Percentiles rank a stretch among this genome's conserved stretches.
Conservation (phyloP, 2,888 invertebrate genomes). For the Aplocera efformata region DNA sequence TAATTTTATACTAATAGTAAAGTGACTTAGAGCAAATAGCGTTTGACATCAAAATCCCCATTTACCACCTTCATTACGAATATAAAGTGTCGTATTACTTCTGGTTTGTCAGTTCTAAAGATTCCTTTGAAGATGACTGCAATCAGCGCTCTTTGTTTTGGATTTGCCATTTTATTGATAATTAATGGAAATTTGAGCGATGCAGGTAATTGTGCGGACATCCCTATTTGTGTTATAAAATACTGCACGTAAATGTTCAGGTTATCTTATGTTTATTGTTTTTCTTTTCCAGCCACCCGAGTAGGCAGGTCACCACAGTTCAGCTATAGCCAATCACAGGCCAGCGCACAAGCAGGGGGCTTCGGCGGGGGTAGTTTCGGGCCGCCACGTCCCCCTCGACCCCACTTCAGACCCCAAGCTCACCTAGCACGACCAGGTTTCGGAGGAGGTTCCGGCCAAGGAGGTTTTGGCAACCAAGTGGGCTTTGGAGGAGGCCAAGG, state of each 20-base stretch:
- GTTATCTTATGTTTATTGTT: too few species aligned
- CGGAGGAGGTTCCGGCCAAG: constrained; percentile 22
- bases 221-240: too few species aligned
- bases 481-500: constrained; percentile 15
- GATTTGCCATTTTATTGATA: constrained; percentile 25
- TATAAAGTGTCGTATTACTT: constrained; percentile 26
- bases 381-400: constrained; percentile 1
- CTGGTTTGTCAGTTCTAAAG: constrained; percentile 18
- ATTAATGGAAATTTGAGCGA: constrained; percentile 24
- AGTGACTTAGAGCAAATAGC: constrained; percentile 15
- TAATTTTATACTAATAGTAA: not conserved
- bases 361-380: constrained; percentile 28
- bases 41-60: constrained; percentile 24
- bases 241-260: not conserved
- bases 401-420: not conserved
- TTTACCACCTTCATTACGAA: constrained; percentile 14
- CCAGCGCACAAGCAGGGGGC: constrained; percentile 34
- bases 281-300: constrained; percentile 34
- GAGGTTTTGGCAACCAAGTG: constrained; percentile 13
- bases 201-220: constrained; percentile 36
- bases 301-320: constrained; percentile 43
- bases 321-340: constrained; percentile 36
- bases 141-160: constrained; percentile 22
- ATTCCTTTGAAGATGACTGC: constrained; percentile 31
- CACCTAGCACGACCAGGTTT: constrained; percentile 5